A percentile compares a stretch with the other conserved stretches of the same genome.
These are phyloP conservation scores for Amphiprion percula DNA, from an alignment of 2,113 vertebrate species.

Conservation along the genomic window DNA sequence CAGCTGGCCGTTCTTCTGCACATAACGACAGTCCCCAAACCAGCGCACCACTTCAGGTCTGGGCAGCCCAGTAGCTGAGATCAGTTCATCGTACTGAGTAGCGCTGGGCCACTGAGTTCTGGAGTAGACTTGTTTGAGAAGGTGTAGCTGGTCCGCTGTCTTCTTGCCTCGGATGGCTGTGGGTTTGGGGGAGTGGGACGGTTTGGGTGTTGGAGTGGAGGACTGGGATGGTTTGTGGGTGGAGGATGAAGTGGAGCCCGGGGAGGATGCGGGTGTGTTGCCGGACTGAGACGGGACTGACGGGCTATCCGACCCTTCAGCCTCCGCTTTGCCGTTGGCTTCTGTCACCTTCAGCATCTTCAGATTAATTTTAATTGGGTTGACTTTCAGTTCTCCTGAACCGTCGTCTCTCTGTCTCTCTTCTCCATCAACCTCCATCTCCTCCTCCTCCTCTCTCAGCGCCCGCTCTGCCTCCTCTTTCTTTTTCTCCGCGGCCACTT, in stretches of 20 bases:
- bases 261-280: conserved; percentile 42
- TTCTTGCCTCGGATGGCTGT: conserved; percentile 87
- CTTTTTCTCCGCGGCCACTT: conserved; percentile 84
- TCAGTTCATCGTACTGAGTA: conserved; percentile 91
- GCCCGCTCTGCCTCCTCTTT: conserved; percentile 83
- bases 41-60: conserved; percentile 95
- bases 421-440: conserved; percentile 69
- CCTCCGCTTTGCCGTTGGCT: conserved; percentile 85
- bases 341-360: conserved; percentile 96
- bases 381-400: conserved; percentile 90
- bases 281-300: conserved; percentile 55
- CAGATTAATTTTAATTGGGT: conserved; percentile 97
- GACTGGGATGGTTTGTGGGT: conserved; percentile 50
- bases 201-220: conserved; percentile 50
- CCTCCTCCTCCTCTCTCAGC: conserved; percentile 79
- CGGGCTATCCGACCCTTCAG: conserved; percentile 71
- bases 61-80: conserved; percentile 89
- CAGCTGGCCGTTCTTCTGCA: conserved; percentile 95
- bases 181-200: conserved; percentile 68
- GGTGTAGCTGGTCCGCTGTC: conserved; percentile 92
- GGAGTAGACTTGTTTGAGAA: conserved; percentile 93
- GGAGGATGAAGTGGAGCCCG: conserved; percentile 26
- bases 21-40: conserved; percentile 96
- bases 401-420: conserved; percentile 85
- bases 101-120: conserved; percentile 95